Evolutionary conservation across 2,113 vertebrate genomes (phyloP).

Genomic region (Sinocyclocheilus grahami): DNA sequence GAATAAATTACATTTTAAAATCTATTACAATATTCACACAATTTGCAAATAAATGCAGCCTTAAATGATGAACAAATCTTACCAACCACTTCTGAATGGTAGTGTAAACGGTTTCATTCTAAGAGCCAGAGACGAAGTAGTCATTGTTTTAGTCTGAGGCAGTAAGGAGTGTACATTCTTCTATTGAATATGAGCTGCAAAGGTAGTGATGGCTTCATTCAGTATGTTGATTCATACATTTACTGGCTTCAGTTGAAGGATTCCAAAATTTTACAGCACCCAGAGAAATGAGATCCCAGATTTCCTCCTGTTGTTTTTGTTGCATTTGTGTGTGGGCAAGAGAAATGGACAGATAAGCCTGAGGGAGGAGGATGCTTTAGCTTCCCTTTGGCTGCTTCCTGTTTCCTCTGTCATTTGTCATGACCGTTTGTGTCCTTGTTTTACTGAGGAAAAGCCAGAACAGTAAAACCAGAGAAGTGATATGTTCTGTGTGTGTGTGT

Average conservation of each 20-base stretch:
- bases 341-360: slow-evolving; percentile 27
- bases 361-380: slow-evolving; percentile 1
- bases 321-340: slow-evolving; percentile 13
- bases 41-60: no score
- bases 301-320: slow-evolving; percentile 22
- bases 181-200: background rate
- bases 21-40: no score
- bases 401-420: slow-evolving; percentile 36
- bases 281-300: slow-evolving; percentile 4
- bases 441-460: slow-evolving; percentile 26
- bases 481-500: background rate
- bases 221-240: background rate
- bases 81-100: background rate
- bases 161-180: background rate
- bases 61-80: background rate
- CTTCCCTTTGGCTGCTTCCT: slow-evolving; percentile 42
- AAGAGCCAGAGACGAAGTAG: background rate
- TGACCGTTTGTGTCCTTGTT: slow-evolving; percentile 28
- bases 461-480: slow-evolving; percentile 18
- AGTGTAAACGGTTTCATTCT: no score
- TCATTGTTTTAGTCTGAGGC: background rate
- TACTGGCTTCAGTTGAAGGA: background rate
- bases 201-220: background rate
- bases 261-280: background rate
- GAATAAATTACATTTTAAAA: no score